Percentiles rank a stretch among this genome's conserved stretches.
Evolutionary conservation across 1,140 invertebrate species (phyloP).

Genomic region (Cotesia typhae): DNA sequence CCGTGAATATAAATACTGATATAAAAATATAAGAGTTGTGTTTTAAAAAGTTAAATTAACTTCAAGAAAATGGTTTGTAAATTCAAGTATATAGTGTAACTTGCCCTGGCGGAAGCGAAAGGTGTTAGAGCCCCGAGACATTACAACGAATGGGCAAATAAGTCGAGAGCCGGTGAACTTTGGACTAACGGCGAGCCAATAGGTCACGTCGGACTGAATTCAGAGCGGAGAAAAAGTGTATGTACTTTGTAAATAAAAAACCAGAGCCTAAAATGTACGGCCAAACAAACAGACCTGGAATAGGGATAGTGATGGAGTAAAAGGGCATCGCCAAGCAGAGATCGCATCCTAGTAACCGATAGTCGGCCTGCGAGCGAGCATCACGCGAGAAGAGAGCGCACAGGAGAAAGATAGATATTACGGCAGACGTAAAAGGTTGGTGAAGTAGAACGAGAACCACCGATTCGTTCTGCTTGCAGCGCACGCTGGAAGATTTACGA

Average conservation of each 20-base stretch:
- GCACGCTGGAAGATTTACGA: constrained; percentile 34
- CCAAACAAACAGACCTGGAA: constrained; percentile 5
- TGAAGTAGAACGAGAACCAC: constrained; percentile 34
- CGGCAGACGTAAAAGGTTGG: constrained; percentile 22
- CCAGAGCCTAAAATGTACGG: neutral
- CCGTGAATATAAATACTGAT: too few species aligned
- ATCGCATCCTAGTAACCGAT: neutral
- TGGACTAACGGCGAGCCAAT: constrained; percentile 31
- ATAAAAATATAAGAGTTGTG: too few species aligned
- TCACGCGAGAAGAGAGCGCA: neutral
- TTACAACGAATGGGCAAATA: constrained; percentile 13
- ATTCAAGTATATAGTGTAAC: neutral
- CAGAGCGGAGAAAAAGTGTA: neutral
- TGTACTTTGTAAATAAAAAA: neutral
- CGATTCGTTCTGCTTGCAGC: constrained; percentile 37
- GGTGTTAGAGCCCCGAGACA: neutral
- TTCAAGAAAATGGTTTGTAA: neutral
- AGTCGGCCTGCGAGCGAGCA: neutral
- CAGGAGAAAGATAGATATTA: too few species aligned
- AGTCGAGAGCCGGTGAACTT: constrained; percentile 27
- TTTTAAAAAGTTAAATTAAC: too few species aligned
- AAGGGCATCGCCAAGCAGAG: constrained; percentile 11
- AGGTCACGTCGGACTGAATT: constrained; percentile 34
- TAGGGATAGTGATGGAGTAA: neutral
- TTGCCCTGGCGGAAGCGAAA: neutral